Evolutionary conservation across 37 sponge, comb jelly and placozoan genomes (phyloP).

Genomic region (Geodia barretti): DNA sequence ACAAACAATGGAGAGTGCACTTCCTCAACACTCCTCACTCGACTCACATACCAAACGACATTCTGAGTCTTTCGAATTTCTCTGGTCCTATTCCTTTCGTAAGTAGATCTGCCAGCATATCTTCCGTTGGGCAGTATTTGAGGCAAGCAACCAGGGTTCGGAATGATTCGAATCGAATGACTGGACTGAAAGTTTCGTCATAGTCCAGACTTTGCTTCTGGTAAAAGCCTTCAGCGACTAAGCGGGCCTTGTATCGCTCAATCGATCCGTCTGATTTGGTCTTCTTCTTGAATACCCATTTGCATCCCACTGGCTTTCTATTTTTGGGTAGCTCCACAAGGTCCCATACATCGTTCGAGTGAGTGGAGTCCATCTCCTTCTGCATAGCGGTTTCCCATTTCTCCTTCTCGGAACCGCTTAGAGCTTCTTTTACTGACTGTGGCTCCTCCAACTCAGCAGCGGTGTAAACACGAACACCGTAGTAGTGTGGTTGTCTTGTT

Average conservation of each 20-base stretch:
- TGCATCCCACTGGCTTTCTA: conserved; percentile 56
- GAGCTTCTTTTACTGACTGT: conserved; percentile 31
- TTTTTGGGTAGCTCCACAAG: conserved; percentile 47
- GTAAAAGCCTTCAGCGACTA: conserved; percentile 61
- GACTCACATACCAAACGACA: not conserved
- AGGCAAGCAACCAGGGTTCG: conserved; percentile 44
- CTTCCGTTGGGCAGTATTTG: conserved; percentile 43
- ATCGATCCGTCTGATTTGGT: conserved; percentile 37
- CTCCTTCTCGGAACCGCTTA: conserved; percentile 34
- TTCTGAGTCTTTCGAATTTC: not conserved
- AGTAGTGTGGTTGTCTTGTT: conserved; percentile 42
- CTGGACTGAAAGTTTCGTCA: conserved; percentile 63
- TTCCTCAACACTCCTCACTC: too few species aligned
- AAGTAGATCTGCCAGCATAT: conserved; percentile 40
- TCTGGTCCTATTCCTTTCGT: conserved; percentile 11
- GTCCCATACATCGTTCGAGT: conserved; percentile 63
- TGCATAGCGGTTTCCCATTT: conserved; percentile 56
- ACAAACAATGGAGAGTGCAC: too few species aligned
- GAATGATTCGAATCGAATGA: conserved; percentile 49
- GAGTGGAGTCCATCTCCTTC: conserved; percentile 49
- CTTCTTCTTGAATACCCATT: conserved; percentile 63
- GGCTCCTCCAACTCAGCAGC: conserved; percentile 14
- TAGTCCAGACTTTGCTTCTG: conserved; percentile 46
- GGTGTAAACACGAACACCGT: conserved; percentile 38
- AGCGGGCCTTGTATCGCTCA: conserved; percentile 51